Evolutionary conservation across 2,888 invertebrate species (phyloP).

Genomic region (Drosophila subquinaria): DNA sequence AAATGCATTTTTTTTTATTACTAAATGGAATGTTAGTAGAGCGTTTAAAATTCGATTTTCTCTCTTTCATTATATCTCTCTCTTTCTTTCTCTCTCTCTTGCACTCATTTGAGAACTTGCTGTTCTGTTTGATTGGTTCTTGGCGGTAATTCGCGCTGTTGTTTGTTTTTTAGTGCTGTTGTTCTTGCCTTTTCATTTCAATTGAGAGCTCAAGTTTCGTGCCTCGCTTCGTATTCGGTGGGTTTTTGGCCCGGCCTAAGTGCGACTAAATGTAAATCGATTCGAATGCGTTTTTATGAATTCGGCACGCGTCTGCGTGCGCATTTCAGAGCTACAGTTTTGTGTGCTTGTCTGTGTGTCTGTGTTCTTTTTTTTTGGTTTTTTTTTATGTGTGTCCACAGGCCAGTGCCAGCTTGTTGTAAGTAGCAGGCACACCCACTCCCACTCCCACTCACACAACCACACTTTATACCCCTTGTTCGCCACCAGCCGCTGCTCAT

Average conservation of each 20-base stretch:
- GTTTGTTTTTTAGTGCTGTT: conserved; percentile 35
- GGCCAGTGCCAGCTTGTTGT: conserved; percentile 43
- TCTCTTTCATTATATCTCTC: background rate
- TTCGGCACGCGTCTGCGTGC: conserved; percentile 84
- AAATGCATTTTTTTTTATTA: background rate
- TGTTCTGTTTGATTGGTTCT: conserved; percentile 27
- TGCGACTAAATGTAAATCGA: conserved; percentile 75
- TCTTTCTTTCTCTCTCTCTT: background rate
- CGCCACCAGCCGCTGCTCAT: too few relatives aligned
- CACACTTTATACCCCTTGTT: background rate
- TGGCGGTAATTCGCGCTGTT: conserved; percentile 48
- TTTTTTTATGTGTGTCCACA: background rate
- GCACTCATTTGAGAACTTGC: background rate
- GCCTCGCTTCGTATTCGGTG: conserved; percentile 44
- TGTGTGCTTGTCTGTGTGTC: background rate
- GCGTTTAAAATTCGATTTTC: conserved; percentile 30
- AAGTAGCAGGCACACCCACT: conserved; percentile 33
- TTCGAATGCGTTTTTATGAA: conserved; percentile 79
- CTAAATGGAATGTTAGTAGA: conserved; percentile 11
- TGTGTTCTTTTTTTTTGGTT: background rate
- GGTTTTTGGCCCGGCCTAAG: conserved; percentile 54
- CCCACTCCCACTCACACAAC: conserved; percentile 9
- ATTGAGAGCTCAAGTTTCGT: conserved; percentile 70
- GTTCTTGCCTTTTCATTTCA: conserved; percentile 52
- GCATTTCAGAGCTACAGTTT: conserved; percentile 61